Evolutionary conservation across 1,140 invertebrate species (phyloP), one percentile per base, ranked within the genome.

Genomic region (Cyrtorhinus lividipennis): DNA sequence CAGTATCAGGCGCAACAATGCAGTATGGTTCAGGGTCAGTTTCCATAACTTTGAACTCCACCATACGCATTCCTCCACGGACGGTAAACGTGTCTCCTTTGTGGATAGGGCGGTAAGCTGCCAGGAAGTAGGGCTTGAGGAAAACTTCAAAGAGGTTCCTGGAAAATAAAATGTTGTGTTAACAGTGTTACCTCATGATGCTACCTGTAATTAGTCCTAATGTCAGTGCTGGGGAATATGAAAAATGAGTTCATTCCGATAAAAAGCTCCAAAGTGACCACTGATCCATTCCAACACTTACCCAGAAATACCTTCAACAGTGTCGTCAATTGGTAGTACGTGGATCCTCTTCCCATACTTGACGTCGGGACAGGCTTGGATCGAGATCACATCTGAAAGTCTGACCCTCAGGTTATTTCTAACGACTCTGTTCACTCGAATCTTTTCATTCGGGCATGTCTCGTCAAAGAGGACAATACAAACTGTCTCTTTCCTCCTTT

Each of bases 31-130:
- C 83, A 1, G 97, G 97, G 74, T 99, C 96, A 46, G 95, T 98
- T 75, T 98, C 94, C 20, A 97, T 89, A 20, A 99, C 95, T 81
- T 99, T 99, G 74, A 99, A 99, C 78, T 99, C 97, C 3, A 99
- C 94, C 2, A 93, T 95, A 69, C 95, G 78, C 96, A 99, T 98
- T 20, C 93, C 95, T 57, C 95, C 96, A 65, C 96, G 85, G 1
- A 98, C 92, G 71, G 98, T 85, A 72, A 99, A 99, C 18, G 94
- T 92, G 73, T 99, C 97, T 64, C 95, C 95, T 74, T 95, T 97
- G 71, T 96, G 92, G 69, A 99, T 90, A n/a, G 97, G 97, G 66
- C 97, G 82, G 78, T 99, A 99, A 0, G 96, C 95, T 77, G 99
- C 97, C 73, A 98, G 76, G 76, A 99, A 99, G 74, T 99, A 99